These are phyloP conservation scores for Tautogolabrus adspersus DNA, from an alignment of 2,113 vertebrate genomes.

Conservation along the genomic window DNA sequence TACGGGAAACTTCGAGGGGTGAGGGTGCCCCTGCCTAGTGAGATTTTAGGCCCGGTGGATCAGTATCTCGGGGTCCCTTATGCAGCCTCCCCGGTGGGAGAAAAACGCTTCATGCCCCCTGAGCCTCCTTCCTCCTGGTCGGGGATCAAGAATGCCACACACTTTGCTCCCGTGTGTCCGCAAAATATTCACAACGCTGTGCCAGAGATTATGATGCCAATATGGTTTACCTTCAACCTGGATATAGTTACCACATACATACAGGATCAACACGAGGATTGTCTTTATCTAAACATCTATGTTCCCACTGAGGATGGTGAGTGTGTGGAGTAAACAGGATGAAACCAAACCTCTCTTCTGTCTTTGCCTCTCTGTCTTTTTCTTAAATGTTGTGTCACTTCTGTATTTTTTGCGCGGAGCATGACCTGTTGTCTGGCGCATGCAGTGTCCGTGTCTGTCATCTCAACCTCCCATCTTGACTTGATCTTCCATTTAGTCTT, in stretches of 20 bases:
- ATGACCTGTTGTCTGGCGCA: conserved; percentile 91
- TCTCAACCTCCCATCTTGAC: conserved; percentile 79
- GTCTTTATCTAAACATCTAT: conserved; percentile 99
- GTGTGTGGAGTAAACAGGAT: conserved; percentile 82
- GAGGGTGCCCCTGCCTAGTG: conserved; percentile 93
- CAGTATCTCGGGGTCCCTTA: conserved; percentile 95
- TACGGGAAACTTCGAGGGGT: conserved; percentile 96
- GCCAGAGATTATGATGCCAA: conserved; percentile 99
- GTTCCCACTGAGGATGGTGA: conserved; percentile 99
- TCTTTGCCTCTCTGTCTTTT: conserved; percentile 56
- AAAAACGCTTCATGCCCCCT: conserved; percentile 96
- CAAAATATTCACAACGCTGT: conserved; percentile 99
- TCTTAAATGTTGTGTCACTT: conserved; percentile 74
- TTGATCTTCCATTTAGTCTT: conserved; percentile 82
- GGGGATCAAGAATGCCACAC: conserved; percentile 96
- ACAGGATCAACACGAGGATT: conserved; percentile 99
- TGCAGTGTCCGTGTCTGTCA: conserved; percentile 87
- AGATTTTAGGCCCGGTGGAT: conserved; percentile 98
- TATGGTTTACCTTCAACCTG: conserved; percentile 99
- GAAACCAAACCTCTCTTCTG: conserved; percentile 57
- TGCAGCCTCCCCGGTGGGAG: conserved; percentile 90
- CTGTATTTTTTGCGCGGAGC: conserved; percentile 87
- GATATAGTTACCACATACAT: conserved; percentile 98
- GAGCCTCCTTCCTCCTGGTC: conserved; percentile 97
- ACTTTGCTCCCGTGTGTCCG: conserved; percentile 97